These are phyloP conservation scores for Schizotus pectinicornis DNA, from an alignment of 2,888 invertebrate species.

Conservation along the genomic window DNA sequence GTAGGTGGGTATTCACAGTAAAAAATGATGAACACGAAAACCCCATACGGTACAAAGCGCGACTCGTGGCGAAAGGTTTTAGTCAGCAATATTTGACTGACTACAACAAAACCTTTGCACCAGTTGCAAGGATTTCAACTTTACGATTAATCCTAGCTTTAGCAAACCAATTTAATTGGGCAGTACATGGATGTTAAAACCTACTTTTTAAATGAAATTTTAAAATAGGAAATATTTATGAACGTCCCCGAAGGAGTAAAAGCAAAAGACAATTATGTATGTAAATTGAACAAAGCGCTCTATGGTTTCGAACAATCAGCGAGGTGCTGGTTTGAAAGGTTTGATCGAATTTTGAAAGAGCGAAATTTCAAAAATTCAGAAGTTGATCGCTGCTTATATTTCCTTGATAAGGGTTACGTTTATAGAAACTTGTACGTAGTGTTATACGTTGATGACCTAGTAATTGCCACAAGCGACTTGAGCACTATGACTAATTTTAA, in stretches of 20 bases:
- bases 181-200: slow-evolving; percentile 19
- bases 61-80: slow-evolving; percentile 10
- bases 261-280: not conserved
- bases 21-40: slow-evolving; percentile 15
- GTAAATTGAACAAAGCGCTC: slow-evolving; percentile 15
- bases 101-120: slow-evolving; percentile 22
- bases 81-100: slow-evolving; percentile 11
- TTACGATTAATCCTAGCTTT: slow-evolving; percentile 11
- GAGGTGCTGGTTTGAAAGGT: slow-evolving; percentile 16
- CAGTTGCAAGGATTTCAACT: slow-evolving; percentile 17
- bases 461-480: slow-evolving; percentile 18
- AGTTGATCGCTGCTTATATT: slow-evolving; percentile 7
- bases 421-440: slow-evolving; percentile 8
- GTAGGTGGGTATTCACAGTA: slow-evolving; percentile 13
- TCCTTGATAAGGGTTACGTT: not conserved
- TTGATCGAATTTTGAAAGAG: slow-evolving; percentile 7
- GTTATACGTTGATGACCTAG: slow-evolving; percentile 24
- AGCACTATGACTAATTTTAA: slow-evolving; percentile 13
- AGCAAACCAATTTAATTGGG: slow-evolving; percentile 9
- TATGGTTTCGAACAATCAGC: slow-evolving; percentile 22
- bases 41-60: slow-evolving; percentile 8
- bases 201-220: slow-evolving; percentile 13
- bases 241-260: slow-evolving; percentile 9
- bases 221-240: slow-evolving; percentile 19
- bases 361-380: slow-evolving; percentile 6